These are phyloP conservation scores for Conus betulinus DNA, from an alignment of 1,140 invertebrate species.

Conservation along the genomic window DNA sequence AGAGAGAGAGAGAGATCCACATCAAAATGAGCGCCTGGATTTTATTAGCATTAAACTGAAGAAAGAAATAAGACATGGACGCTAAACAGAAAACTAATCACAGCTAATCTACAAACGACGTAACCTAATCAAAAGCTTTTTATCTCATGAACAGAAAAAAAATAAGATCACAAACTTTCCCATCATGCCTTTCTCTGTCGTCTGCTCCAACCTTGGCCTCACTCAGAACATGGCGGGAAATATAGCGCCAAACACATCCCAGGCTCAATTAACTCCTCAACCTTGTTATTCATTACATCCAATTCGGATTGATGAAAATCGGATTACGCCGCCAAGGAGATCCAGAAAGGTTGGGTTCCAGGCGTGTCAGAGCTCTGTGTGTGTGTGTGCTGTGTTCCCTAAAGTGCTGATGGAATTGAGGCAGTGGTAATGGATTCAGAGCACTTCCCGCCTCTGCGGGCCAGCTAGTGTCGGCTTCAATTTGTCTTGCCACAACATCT, in stretches of 20 bases:
- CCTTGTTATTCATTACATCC: constrained; percentile 45
- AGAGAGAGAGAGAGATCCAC: no score
- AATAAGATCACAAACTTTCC: no score
- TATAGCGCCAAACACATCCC: constrained; percentile 13
- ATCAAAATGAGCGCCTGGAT: no score
- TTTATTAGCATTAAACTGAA: no score
- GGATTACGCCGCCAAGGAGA: constrained; percentile 33
- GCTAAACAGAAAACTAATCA: no score
- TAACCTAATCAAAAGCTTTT: no score
- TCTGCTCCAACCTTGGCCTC: no score
- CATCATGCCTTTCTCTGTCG: no score
- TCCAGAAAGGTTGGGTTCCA: constrained; percentile 9
- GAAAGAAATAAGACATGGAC: no score
- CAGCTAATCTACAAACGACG: no score
- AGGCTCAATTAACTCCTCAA: constrained; percentile 41
- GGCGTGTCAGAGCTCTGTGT: constrained; percentile 26
- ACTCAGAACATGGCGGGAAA: not conserved
- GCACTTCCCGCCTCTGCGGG: not conserved
- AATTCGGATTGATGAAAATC: constrained; percentile 50
- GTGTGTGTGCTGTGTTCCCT: not conserved
- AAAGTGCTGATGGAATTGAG: constrained; percentile 5
- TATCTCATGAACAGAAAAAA: no score
- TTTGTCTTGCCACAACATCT: constrained; percentile 15
- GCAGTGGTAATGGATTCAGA: constrained; percentile 19
- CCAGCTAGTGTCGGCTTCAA: not conserved